Evolutionary conservation across 2,888 invertebrate species (phyloP).

Genomic region (Drosophila merina): DNA sequence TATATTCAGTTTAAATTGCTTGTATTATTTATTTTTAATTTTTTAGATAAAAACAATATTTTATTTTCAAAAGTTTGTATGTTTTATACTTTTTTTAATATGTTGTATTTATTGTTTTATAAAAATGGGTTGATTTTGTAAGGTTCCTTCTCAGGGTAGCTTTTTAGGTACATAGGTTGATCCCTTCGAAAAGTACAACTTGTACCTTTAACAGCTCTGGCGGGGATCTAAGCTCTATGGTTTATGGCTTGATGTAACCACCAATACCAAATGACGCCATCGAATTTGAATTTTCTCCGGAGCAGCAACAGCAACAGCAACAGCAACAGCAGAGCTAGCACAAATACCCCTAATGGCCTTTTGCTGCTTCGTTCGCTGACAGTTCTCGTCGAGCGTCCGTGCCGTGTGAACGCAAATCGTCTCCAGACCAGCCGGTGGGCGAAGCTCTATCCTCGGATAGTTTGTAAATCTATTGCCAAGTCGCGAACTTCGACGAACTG

Average conservation of each 20-base stretch:
- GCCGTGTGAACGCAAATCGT: conserved; percentile 60
- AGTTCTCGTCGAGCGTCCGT: conserved; percentile 69
- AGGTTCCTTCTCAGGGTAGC: not conserved
- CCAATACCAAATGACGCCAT: conserved; percentile 71
- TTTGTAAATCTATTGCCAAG: conserved; percentile 17
- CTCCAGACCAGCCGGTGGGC: conserved; percentile 18
- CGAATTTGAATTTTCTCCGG: conserved; percentile 63
- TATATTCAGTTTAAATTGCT: no score
- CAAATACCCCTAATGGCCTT: conserved; percentile 28
- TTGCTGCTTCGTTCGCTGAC: conserved; percentile 53
- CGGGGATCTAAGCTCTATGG: conserved; percentile 47
- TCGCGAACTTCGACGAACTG: not conserved
- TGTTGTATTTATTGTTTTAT: no score
- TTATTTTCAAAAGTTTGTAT: no score
- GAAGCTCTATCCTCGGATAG: conserved; percentile 8
- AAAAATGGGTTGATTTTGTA: no score
- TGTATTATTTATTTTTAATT: no score
- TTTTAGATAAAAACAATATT: no score
- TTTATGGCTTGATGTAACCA: conserved; percentile 43
- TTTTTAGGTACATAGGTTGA: not conserved
- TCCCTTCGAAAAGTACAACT: not conserved
- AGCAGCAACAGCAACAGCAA: conserved; percentile 11
- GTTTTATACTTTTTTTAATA: no score
- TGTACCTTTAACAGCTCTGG: not conserved
- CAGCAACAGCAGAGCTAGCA: not conserved